These are phyloP conservation scores for Crocallis elinguaria DNA, from an alignment of 2,888 invertebrate genomes.

Conservation along the genomic window DNA sequence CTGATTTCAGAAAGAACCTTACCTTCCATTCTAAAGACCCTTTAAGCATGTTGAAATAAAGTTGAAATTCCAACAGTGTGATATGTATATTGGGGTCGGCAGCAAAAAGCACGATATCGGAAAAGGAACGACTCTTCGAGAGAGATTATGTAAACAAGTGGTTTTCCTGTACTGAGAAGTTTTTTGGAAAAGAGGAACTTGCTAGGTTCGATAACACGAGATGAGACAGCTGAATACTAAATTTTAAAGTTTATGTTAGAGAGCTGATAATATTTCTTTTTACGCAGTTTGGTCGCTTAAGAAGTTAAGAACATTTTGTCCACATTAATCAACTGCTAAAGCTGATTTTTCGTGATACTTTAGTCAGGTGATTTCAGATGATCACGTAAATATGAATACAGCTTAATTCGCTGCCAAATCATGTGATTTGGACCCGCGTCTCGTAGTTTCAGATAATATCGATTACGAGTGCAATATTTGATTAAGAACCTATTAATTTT, in stretches of 20 bases:
- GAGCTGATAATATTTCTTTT: not conserved
- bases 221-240: constrained; percentile 10
- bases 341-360: no score
- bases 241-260: not conserved
- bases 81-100: constrained; percentile 8
- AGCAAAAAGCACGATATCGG: constrained; percentile 11
- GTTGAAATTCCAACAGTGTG: constrained; percentile 2
- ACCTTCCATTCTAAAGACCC: not conserved
- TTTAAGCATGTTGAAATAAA: not conserved
- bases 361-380: no score
- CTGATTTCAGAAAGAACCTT: not conserved
- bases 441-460: no score
- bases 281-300: no score
- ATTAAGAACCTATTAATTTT: no score
- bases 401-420: no score
- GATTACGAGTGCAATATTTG: no score
- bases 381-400: no score
- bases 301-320: no score
- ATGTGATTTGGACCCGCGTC: no score
- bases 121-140: constrained; percentile 5
- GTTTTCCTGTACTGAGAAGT: constrained; percentile 15
- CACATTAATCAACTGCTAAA: no score
- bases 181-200: constrained; percentile 10
- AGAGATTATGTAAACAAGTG: constrained; percentile 24
- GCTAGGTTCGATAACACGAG: constrained; percentile 5